A percentile compares a stretch with the other conserved stretches of the same genome.
These are phyloP conservation scores for Zaprionus lineosus DNA, from an alignment of 2,888 invertebrate genomes.

Conservation along the genomic window DNA sequence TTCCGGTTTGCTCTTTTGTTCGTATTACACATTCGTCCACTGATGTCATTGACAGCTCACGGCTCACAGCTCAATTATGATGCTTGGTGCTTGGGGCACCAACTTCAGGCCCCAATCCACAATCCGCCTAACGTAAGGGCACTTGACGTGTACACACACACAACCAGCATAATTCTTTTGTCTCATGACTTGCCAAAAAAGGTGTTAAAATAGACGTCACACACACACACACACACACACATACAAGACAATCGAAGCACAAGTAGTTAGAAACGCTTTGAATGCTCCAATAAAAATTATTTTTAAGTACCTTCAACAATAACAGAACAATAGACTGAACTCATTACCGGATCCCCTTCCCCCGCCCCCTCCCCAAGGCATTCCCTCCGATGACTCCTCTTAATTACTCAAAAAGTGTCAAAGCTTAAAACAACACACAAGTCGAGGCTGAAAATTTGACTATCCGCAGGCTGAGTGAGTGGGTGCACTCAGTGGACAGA, in stretches of 20 bases:
- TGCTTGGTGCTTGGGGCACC: no score
- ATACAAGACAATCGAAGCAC: conserved; percentile 10
- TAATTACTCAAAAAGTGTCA: no score
- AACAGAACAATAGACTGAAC: background rate
- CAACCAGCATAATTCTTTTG: conserved; percentile 51
- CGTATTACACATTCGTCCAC: conserved; percentile 19
- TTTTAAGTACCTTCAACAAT: background rate
- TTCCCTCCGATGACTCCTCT: no score
- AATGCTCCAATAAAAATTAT: conserved; percentile 16
- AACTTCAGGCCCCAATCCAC: conserved; percentile 14
- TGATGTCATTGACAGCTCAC: conserved; percentile 72
- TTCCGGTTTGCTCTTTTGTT: conserved; percentile 59
- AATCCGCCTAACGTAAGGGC: conserved; percentile 34
- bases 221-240: conserved; percentile 2
- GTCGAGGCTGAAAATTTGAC: conserved; percentile 14
- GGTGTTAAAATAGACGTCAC: conserved; percentile 62
- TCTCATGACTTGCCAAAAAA: conserved; percentile 63
- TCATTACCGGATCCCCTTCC: no score
- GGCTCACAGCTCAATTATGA: conserved; percentile 62
- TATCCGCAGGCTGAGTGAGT: conserved; percentile 30
- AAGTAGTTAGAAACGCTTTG: conserved; percentile 2
- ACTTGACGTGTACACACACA: conserved; percentile 1
- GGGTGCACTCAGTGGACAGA: conserved; percentile 21
- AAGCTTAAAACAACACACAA: no score
- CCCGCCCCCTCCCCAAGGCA: no score